Evolutionary conservation across 2,797 vertebrate genomes (phyloP).

Genomic region (Petrocephalus sullivani): DNA sequence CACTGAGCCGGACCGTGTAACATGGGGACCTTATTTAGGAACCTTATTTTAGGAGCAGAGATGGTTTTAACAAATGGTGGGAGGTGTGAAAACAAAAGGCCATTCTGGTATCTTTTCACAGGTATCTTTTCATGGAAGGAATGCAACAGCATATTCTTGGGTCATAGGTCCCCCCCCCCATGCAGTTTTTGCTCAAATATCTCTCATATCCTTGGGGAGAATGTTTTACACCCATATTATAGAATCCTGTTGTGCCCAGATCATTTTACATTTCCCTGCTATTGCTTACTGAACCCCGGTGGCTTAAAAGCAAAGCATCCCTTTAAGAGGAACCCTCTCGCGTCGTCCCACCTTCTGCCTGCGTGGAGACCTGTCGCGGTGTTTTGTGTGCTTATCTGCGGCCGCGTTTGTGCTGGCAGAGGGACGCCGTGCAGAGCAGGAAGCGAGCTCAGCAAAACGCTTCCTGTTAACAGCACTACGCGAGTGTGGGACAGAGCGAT

Average conservation of each 20-base stretch:
- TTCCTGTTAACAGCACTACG: neutral
- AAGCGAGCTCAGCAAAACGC: constrained; percentile 11
- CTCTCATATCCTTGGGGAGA: neutral
- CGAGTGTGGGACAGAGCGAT: neutral
- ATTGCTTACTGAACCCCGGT: neutral
- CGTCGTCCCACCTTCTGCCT: neutral
- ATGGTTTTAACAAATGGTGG: neutral
- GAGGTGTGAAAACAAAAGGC: neutral
- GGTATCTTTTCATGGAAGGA: neutral
- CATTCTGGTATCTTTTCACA: neutral
- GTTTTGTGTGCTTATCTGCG: neutral
- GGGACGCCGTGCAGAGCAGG: constrained; percentile 14
- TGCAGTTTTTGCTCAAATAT: neutral
- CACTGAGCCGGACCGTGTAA: neutral
- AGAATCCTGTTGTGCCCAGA: neutral
- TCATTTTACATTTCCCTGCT: neutral
- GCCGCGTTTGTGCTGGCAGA: neutral
- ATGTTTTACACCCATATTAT: no score
- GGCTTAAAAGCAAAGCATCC: neutral
- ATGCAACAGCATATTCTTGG: neutral
- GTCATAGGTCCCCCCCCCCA: neutral
- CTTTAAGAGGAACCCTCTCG: neutral
- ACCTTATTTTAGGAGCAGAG: neutral
- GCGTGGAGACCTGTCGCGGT: neutral
- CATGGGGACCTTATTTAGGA: neutral